Evolutionary conservation across 2,797 vertebrate genomes (phyloP).

Genomic region (Channa striata): DNA sequence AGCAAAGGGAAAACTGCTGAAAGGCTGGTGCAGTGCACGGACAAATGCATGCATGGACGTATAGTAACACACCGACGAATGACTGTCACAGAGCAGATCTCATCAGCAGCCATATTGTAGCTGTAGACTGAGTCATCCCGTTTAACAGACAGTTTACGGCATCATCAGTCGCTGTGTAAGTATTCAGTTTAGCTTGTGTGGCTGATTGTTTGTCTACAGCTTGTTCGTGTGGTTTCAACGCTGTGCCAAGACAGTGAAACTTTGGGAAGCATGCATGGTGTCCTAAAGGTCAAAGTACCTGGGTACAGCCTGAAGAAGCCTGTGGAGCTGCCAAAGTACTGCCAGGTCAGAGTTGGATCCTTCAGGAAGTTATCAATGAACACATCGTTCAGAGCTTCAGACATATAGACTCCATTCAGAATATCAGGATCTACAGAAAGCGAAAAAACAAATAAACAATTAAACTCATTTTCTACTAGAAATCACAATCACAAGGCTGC

Average conservation of each 20-base stretch:
- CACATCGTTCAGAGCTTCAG: constrained; percentile 92
- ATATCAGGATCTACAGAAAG: constrained; percentile 88
- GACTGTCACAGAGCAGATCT: constrained; percentile 14
- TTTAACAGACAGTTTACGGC: constrained; percentile 40
- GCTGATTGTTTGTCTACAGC: constrained; percentile 31
- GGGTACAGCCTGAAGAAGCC: constrained; percentile 98
- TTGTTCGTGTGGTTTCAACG: background rate
- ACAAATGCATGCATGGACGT: constrained; percentile 26
- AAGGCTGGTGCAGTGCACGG: background rate
- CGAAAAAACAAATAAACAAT: background rate
- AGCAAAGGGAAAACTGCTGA: background rate
- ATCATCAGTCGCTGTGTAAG: constrained; percentile 51
- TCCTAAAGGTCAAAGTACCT: constrained; percentile 77
- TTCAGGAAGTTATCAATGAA: constrained; percentile 94
- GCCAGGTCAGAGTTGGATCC: constrained; percentile 96
- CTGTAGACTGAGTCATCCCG: constrained; percentile 50
- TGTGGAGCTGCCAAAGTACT: constrained; percentile 94
- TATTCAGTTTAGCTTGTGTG: constrained; percentile 27
- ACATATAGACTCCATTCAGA: constrained; percentile 95
- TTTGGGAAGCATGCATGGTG: background rate
- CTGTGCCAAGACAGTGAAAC: background rate
- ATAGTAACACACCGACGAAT: constrained; percentile 46
- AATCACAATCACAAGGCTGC: background rate
- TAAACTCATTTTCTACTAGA: background rate
- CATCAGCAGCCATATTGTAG: constrained; percentile 16